Percentiles rank a stretch among this genome's conserved stretches.
phyloP scores from a whole-genome alignment of 37 sponge, comb jelly and placozoan species.

The Cladorhizidae sp. region DNA sequence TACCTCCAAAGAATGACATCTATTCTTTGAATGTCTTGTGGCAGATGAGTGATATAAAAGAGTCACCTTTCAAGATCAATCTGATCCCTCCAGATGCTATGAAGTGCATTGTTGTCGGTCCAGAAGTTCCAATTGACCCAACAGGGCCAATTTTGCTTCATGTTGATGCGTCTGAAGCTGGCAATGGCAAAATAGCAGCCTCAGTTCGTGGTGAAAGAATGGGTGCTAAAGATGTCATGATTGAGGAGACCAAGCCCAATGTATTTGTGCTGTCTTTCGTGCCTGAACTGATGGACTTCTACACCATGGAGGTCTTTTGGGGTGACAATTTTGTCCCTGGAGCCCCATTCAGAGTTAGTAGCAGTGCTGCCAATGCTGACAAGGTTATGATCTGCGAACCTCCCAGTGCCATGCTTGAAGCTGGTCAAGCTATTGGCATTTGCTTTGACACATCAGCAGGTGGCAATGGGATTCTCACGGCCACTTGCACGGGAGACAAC shows the following conservation, averaged over 20 bases:
- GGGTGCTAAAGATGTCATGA: constrained; percentile 16
- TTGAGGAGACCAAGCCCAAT: constrained; percentile 38
- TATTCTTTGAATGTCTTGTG: constrained; percentile 70
- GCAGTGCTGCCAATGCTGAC: constrained; percentile 38
- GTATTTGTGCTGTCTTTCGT: constrained; percentile 36
- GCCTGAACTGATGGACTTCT: constrained; percentile 38
- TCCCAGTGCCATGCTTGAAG: constrained; percentile 45
- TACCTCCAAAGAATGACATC: constrained; percentile 43
- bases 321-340: constrained; percentile 41
- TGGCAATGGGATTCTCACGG: constrained; percentile 62
- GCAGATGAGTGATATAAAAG: constrained; percentile 40
- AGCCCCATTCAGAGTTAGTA: constrained; percentile 61
- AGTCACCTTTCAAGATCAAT: constrained; percentile 56
- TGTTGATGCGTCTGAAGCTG: constrained; percentile 63
- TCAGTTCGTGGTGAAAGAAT: constrained; percentile 28
- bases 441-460: constrained; percentile 48
- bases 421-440: constrained; percentile 58
- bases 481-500: constrained; percentile 32
- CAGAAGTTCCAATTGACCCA: constrained; percentile 19
- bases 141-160: constrained; percentile 16
- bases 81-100: constrained; percentile 54
- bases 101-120: constrained; percentile 58
- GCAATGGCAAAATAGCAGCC: constrained; percentile 52
- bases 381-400: constrained; percentile 48
- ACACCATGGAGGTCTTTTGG: constrained; percentile 55